phyloP scores from a whole-genome alignment of 2,888 invertebrate species.

The Synanthedon andrenaeformis region DNA sequence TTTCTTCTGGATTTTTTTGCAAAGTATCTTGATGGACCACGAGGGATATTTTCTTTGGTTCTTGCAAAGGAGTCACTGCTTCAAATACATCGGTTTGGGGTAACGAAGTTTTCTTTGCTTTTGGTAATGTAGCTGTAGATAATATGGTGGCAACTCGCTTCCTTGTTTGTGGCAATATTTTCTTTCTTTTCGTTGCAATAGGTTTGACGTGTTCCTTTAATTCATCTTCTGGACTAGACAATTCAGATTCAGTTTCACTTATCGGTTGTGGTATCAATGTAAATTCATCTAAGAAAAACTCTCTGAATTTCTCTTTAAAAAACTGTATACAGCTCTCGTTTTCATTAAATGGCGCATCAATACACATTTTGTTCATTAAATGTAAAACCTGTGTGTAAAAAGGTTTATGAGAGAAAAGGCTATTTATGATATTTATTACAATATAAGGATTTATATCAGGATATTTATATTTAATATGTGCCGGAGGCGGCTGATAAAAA shows the following conservation, averaged over 20 bases:
- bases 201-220: constrained; percentile 21
- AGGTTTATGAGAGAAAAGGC: constrained; percentile 79
- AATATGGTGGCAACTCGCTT: constrained; percentile 34
- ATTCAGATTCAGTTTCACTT: constrained; percentile 56
- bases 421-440: constrained; percentile 81
- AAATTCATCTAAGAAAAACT: constrained; percentile 34
- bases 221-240: constrained; percentile 42
- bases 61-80: constrained; percentile 30
- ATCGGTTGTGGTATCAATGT: constrained; percentile 20
- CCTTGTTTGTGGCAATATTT: constrained; percentile 40
- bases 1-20: constrained; percentile 34
- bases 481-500: constrained; percentile 81
- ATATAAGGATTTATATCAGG: constrained; percentile 80
- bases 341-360: constrained; percentile 84
- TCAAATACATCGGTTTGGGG: constrained; percentile 57
- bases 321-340: constrained; percentile 34
- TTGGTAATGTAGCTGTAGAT: constrained; percentile 27
- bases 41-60: constrained; percentile 55
- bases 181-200: constrained; percentile 40
- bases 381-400: constrained; percentile 90
- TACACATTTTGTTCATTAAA: constrained; percentile 95
- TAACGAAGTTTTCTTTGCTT: constrained; percentile 29
- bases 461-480: constrained; percentile 83
- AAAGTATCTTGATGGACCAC: constrained; percentile 49
- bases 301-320: constrained; percentile 44